Evolutionary conservation across 2,888 invertebrate species (phyloP), one percentile per base, ranked within the genome.

Genomic region (Thumatha senex): DNA sequence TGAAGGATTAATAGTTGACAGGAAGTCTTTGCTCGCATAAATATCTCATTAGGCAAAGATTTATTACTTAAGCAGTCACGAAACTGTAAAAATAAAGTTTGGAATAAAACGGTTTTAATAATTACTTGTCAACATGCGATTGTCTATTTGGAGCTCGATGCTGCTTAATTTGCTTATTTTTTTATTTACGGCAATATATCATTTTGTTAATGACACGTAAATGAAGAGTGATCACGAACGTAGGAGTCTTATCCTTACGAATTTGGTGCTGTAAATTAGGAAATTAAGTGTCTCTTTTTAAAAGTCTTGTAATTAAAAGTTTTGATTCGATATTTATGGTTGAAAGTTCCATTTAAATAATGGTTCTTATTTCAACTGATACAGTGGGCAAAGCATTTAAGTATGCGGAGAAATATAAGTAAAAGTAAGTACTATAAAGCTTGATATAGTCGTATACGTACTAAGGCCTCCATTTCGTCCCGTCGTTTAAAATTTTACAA

Each of bases 111-210:
- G 79, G 67, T 76, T 86, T 82, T 85, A 82, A 89, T 91, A 91
- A 91, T 91, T 91, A 91, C 86, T 89, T 87, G 82, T 76, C 85
- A 86, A 80, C 91, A 91, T 91, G 91, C 91, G 87, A 91, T 85
- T 89, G 87, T 89, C 89, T 90, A 86, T 89, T 85, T 75, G 81
- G 76, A 76, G 72, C 74, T 74, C 72, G 65, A 70, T 71, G 77
- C 68, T 74, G 76, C 73, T 84, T 86, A 82, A 86, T 86, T 86
- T 75, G 74, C 36, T 69, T 24, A 24, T 74, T 85, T 83, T 70
- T 88, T 86, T 87, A 84, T 86, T 84, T 76, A 59, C 75, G 51
- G 76, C 77, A 80, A 88, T 88, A 86, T 86, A 87, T 89, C 89
- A 89, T 88, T 87, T 85, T 74, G 78, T 84, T 89, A 88, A 89